Conservation (phyloP, 2,888 invertebrate species). For the Chaetoderma sp. region DNA sequence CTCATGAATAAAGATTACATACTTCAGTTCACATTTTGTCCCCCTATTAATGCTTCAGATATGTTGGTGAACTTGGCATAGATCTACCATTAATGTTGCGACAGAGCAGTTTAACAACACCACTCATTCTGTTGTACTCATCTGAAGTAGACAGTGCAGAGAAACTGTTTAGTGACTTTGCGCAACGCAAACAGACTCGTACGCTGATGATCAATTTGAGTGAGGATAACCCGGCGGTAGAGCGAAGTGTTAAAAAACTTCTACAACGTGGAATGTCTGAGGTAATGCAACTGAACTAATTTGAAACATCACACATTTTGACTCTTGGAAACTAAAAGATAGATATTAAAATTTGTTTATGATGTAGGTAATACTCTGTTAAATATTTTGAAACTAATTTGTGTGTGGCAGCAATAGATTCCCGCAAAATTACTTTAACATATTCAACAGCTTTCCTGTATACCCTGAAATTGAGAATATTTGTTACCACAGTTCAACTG, state of each 20-base stretch:
- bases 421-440: too few species aligned
- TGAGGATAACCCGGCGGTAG: constrained; percentile 49
- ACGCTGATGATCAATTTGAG: constrained; percentile 47
- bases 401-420: too few species aligned
- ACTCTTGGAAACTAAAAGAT: neutral
- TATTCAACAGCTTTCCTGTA: too few species aligned
- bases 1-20: too few species aligned
- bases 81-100: constrained; percentile 55
- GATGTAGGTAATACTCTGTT: neutral
- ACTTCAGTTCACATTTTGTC: too few species aligned
- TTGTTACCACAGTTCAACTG: too few species aligned
- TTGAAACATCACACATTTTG: constrained; percentile 4
- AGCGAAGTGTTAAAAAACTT: constrained; percentile 52
- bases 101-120: constrained; percentile 56
- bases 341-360: neutral
- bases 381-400: neutral
- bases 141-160: constrained; percentile 57
- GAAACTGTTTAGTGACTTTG: constrained; percentile 60
- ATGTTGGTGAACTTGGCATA: constrained; percentile 54
- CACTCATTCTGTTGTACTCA: constrained; percentile 61
- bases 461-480: too few species aligned
- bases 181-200: constrained; percentile 55
- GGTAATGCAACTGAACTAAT: too few species aligned
- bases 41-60: too few species aligned
- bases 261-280: constrained; percentile 60